A percentile compares a stretch with the other conserved stretches of the same genome.
Evolutionary conservation across 1,140 invertebrate genomes (phyloP).

Genomic region (Dendroctonus ponderosae): DNA sequence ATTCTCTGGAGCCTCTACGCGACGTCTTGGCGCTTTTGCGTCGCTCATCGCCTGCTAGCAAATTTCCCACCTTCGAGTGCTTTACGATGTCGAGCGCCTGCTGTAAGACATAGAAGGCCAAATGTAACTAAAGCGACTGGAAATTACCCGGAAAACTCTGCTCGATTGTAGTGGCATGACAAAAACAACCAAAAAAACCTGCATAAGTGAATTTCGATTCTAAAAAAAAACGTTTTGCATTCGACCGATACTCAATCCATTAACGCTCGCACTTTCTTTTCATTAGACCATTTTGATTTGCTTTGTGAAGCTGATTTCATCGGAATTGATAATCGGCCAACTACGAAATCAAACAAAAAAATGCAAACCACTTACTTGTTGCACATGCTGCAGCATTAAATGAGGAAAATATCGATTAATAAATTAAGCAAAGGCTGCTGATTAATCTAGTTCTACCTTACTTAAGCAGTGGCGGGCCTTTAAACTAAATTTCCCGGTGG

Average conservation of each 20-base stretch:
- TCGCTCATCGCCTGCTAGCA: constrained; percentile 56
- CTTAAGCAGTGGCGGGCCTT: background rate
- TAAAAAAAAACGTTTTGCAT: no score
- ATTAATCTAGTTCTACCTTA: background rate
- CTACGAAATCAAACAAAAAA: constrained; percentile 1
- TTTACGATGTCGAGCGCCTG: constrained; percentile 87
- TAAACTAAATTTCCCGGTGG: no score
- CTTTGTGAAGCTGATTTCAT: no score
- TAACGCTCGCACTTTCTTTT: no score
- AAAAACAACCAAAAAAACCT: no score
- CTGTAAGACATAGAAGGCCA: constrained; percentile 31
- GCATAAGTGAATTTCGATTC: no score
- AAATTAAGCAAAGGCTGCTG: constrained; percentile 6
- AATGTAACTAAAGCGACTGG: constrained; percentile 7
- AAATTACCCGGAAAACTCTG: no score
- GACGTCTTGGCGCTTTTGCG: constrained; percentile 51
- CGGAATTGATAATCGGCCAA: background rate
- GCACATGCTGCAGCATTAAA: constrained; percentile 57
- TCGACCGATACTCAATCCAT: no score
- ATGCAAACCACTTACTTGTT: constrained; percentile 57
- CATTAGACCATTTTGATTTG: no score
- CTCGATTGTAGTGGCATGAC: no score
- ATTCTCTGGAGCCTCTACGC: constrained; percentile 61
- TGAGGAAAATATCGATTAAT: constrained; percentile 38
- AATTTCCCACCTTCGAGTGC: constrained; percentile 78